A percentile compares a stretch with the other conserved stretches of the same genome.
phyloP scores from a whole-genome alignment of 2,888 invertebrate species.

The Gasteruption jaculator region DNA sequence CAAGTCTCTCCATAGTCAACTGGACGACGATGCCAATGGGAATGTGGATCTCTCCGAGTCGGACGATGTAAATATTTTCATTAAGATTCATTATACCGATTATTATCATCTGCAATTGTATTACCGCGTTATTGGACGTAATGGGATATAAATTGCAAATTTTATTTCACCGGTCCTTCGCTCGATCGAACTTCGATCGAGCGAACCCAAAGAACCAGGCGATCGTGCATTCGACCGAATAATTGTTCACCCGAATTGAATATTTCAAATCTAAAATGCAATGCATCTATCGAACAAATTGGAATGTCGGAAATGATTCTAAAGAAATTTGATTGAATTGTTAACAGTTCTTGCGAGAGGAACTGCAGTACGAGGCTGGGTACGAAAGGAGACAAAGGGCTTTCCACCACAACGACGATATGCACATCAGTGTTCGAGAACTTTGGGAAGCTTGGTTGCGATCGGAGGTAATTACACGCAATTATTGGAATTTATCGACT shows the following conservation, averaged over 20 bases:
- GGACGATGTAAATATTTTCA: slow-evolving; percentile 71
- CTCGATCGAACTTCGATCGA: no score
- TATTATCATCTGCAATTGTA: background rate
- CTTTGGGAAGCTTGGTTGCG: slow-evolving; percentile 95
- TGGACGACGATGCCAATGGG: slow-evolving; percentile 97
- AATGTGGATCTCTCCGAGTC: slow-evolving; percentile 96
- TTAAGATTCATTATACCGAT: background rate
- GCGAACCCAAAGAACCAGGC: no score
- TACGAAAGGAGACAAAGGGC: slow-evolving; percentile 88
- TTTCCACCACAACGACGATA: slow-evolving; percentile 96
- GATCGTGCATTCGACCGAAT: no score
- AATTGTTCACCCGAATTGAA: no score
- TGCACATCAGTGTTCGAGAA: slow-evolving; percentile 95
- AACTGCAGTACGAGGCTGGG: slow-evolving; percentile 91
- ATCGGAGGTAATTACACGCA: slow-evolving; percentile 68
- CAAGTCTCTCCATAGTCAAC: slow-evolving; percentile 82
- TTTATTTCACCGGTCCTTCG: background rate
- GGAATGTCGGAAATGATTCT: no score
- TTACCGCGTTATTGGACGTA: background rate
- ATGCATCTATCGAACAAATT: no score
- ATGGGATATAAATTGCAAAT: background rate
- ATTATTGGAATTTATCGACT: no score
- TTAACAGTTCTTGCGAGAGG: slow-evolving; percentile 88
- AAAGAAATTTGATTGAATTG: slow-evolving; percentile 20
- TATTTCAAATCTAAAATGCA: no score